A percentile compares a stretch with the other conserved stretches of the same genome.
phyloP scores from a whole-genome alignment of 2,797 vertebrate genomes.

The Spinibarbus caldwelli region DNA sequence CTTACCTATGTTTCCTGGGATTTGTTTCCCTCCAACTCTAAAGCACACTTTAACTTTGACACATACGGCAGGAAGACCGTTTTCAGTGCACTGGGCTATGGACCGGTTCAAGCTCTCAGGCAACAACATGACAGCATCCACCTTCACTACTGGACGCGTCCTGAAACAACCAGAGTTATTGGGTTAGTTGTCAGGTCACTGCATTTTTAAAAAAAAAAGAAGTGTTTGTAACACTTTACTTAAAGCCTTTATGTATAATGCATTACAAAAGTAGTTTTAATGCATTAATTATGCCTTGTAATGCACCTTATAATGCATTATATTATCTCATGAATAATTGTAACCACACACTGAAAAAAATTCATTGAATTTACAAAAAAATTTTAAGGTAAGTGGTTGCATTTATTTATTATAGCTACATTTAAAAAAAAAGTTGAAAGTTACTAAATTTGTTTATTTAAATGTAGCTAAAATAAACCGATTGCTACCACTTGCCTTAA shows the following conservation, averaged over 20 bases:
- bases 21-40: conserved; percentile 81
- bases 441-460: too few species aligned
- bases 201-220: too few species aligned
- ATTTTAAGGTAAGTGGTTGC: too few species aligned
- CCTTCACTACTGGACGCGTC: conserved; percentile 89
- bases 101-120: conserved; percentile 84
- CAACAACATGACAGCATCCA: conserved; percentile 83
- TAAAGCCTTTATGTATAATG: neutral
- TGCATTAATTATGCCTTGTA: neutral
- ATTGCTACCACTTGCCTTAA: too few species aligned
- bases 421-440: too few species aligned
- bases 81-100: conserved; percentile 79
- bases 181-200: neutral
- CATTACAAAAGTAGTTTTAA: neutral
- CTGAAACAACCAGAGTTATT: conserved; percentile 69
- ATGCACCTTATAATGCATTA: neutral
- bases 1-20: conserved; percentile 85
- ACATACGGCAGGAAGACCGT: conserved; percentile 81
- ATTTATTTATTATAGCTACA: too few species aligned
- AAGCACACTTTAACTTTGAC: conserved; percentile 88
- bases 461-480: too few species aligned
- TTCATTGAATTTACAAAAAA: too few species aligned
- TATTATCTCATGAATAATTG: neutral
- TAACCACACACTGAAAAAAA: neutral
- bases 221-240: neutral